Percentiles rank a stretch among this genome's conserved stretches.
phyloP scores from a whole-genome alignment of 2,113 vertebrate genomes.

The Pogona vitticeps region DNA sequence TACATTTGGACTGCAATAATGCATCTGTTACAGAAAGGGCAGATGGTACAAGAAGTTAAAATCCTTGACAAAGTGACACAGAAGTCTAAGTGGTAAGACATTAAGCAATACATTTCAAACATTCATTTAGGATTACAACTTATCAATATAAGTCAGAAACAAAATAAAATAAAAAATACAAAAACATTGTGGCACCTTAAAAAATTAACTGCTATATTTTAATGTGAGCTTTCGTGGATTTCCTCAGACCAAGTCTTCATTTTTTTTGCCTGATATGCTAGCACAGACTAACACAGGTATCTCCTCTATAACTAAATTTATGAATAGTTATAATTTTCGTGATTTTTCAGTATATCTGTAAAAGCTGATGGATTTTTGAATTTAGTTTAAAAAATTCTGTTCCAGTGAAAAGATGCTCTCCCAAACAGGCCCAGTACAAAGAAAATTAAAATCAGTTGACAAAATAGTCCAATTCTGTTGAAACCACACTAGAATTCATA shows the following conservation, averaged over 20 bases:
- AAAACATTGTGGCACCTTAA: too few species aligned
- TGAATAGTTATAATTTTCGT: neutral
- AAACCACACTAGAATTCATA: neutral
- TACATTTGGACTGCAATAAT: slow-evolving; percentile 72
- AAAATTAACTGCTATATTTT: too few species aligned
- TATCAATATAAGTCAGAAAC: neutral
- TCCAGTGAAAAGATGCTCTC: neutral
- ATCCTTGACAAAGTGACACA: slow-evolving; percentile 67
- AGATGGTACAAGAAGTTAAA: slow-evolving; percentile 73
- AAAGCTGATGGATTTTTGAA: neutral
- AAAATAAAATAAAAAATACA: too few species aligned
- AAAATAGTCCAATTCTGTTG: neutral
- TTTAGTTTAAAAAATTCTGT: neutral
- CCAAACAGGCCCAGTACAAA: neutral
- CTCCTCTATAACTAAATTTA: too few species aligned
- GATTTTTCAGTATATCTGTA: neutral
- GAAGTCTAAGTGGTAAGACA: slow-evolving; percentile 62
- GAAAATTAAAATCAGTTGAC: neutral
- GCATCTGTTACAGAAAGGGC: slow-evolving; percentile 71
- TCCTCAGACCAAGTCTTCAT: too few species aligned
- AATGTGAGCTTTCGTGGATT: too few species aligned
- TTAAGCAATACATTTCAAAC: neutral
- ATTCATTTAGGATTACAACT: slow-evolving; percentile 44
- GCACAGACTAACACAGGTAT: too few species aligned
- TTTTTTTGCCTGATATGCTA: too few species aligned